A percentile compares a stretch with the other conserved stretches of the same genome.
These are phyloP conservation scores for Promerops cafer DNA, from an alignment of 2,113 vertebrate species.

Conservation along the genomic window DNA sequence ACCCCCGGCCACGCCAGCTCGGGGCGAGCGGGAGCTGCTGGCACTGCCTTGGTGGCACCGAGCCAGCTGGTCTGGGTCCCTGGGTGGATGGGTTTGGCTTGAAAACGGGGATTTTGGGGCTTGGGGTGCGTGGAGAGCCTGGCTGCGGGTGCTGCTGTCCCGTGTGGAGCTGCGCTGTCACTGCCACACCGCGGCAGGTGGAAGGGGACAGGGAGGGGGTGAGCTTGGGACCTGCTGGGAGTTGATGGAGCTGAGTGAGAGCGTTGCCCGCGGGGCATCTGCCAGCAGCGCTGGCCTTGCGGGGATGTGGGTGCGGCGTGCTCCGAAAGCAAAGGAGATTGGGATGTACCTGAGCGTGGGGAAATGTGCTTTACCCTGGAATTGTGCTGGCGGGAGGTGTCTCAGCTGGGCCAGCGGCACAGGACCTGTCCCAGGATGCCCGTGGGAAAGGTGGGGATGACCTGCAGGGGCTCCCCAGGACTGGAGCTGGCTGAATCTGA, in stretches of 20 bases:
- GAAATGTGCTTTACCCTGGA: accelerated
- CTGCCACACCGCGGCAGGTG: not conserved
- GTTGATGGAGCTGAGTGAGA: not conserved
- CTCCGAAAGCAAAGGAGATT: accelerated
- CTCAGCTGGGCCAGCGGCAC: accelerated
- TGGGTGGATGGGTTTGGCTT: not conserved
- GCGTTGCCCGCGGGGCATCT: accelerated
- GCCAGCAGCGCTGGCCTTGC: accelerated
- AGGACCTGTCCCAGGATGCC: not conserved
- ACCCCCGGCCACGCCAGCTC: not conserved
- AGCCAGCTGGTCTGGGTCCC: not conserved
- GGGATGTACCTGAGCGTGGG: accelerated
- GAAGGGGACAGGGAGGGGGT: not conserved
- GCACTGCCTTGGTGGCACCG: not conserved
- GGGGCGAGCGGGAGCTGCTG: not conserved
- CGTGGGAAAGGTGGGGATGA: not conserved
- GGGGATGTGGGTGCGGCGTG: accelerated
- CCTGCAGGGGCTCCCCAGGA: not conserved
- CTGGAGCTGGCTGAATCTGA: accelerated
- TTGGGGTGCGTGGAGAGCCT: not conserved
- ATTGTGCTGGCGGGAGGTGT: accelerated
- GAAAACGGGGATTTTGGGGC: not conserved
- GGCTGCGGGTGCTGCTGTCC: not conserved
- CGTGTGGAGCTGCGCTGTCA: not conserved
- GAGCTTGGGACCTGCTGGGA: accelerated